These are phyloP conservation scores for Epistrophella euchroma DNA, from an alignment of 2,888 invertebrate species.

Conservation along the genomic window DNA sequence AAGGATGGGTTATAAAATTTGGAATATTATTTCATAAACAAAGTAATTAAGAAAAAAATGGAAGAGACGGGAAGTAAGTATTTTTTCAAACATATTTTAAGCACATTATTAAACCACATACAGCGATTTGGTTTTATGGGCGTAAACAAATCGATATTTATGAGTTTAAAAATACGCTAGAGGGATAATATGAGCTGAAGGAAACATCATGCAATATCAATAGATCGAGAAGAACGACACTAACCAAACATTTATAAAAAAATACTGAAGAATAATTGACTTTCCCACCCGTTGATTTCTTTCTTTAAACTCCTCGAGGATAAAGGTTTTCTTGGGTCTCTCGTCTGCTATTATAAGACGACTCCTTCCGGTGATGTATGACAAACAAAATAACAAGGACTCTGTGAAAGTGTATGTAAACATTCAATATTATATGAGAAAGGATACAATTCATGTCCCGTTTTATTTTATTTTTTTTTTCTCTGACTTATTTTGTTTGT, in stretches of 20 bases:
- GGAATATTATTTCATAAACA: slow-evolving; percentile 52
- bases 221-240: neutral
- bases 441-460: slow-evolving; percentile 33
- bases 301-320: slow-evolving; percentile 15
- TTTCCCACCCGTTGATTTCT: slow-evolving; percentile 49
- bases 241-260: slow-evolving; percentile 9
- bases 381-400: slow-evolving; percentile 66
- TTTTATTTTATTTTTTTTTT: neutral
- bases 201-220: slow-evolving; percentile 37
- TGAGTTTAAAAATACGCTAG: slow-evolving; percentile 28
- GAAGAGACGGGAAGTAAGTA: slow-evolving; percentile 12
- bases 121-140: slow-evolving; percentile 34
- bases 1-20: slow-evolving; percentile 36
- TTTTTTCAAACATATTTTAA: slow-evolving; percentile 41
- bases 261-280: slow-evolving; percentile 56
- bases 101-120: slow-evolving; percentile 57
- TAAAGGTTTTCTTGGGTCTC: slow-evolving; percentile 32
- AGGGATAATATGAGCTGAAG: neutral
- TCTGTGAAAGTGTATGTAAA: slow-evolving; percentile 46
- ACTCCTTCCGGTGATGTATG: slow-evolving; percentile 52
- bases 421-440: slow-evolving; percentile 40
- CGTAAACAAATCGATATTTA: slow-evolving; percentile 50
- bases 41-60: slow-evolving; percentile 54
- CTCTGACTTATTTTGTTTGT: slow-evolving; percentile 23
- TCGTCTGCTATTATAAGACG: slow-evolving; percentile 44